Conservation (phyloP, 1,140 invertebrate genomes). For the Drosophila asahinai region DNA sequence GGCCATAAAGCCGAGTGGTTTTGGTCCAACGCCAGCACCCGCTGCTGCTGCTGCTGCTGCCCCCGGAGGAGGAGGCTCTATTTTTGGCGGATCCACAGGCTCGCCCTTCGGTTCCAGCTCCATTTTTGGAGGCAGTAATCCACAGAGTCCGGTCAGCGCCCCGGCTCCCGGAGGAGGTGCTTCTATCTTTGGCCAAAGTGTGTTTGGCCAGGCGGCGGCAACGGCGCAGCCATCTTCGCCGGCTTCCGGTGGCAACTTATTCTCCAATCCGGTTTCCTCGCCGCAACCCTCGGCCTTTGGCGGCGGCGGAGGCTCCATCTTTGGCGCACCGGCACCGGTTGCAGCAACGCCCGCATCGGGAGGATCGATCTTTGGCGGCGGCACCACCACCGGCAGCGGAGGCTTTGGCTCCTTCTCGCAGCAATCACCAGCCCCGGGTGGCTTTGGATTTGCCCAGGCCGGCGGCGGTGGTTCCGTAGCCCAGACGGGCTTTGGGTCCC, state of each 20-base stretch:
- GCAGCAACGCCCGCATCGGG: conserved; percentile 40
- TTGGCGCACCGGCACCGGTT: conserved; percentile 52
- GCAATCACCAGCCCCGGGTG: conserved; percentile 37
- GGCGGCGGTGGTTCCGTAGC: conserved; percentile 63
- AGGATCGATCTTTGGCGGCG: conserved; percentile 74
- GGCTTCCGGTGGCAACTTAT: conserved; percentile 56
- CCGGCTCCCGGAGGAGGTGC: conserved; percentile 37
- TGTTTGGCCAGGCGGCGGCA: conserved; percentile 56
- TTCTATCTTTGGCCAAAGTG: conserved; percentile 71
- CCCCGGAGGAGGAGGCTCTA: conserved; percentile 46
- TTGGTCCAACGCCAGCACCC: conserved; percentile 39
- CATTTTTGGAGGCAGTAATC: conserved; percentile 59
- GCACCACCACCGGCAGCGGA: conserved; percentile 26
- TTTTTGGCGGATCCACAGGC: conserved; percentile 66
- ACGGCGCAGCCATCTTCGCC: conserved; percentile 33
- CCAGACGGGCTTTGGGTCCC: conserved; percentile 85
- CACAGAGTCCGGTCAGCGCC: conserved; percentile 31
- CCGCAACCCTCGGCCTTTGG: conserved; percentile 46
- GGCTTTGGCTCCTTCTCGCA: conserved; percentile 84
- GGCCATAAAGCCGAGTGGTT: conserved; percentile 44
- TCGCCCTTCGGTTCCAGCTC: conserved; percentile 59
- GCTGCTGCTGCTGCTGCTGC: background rate
- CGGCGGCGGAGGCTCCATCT: conserved; percentile 59
- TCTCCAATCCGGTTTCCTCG: conserved; percentile 43
- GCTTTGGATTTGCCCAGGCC: conserved; percentile 64